Conservation (phyloP, 2,888 invertebrate species). For the Rosalia funebris region DNA sequence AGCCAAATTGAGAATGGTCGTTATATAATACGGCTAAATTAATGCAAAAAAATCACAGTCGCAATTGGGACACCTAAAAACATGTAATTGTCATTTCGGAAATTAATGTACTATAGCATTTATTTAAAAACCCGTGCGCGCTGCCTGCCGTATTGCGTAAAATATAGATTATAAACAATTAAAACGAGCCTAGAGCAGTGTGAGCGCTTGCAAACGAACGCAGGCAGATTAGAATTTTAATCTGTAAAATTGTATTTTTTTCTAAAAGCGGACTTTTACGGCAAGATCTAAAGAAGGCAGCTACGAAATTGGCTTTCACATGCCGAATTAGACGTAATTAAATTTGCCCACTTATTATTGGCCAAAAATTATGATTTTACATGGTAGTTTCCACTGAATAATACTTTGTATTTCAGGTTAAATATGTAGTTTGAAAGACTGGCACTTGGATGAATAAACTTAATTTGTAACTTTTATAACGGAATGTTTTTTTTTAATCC, state of each 20-base stretch:
- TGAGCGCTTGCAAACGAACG: not conserved
- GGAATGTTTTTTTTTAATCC: too few species aligned
- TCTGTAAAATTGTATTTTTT: constrained; percentile 19
- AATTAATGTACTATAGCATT: not conserved
- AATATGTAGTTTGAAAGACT: not conserved
- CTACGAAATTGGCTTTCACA: constrained; percentile 20
- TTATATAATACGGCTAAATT: not conserved
- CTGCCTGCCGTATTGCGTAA: not conserved
- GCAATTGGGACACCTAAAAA: not conserved
- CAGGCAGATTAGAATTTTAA: constrained; percentile 8
- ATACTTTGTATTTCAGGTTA: not conserved
- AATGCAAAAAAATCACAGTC: not conserved
- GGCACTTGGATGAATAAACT: not conserved
- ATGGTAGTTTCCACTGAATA: constrained; percentile 3
- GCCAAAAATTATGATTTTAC: constrained; percentile 10
- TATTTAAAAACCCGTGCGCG: not conserved
- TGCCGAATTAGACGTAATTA: constrained; percentile 18
- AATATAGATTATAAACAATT: not conserved
- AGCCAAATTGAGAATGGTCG: not conserved
- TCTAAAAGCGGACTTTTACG: constrained; percentile 11
- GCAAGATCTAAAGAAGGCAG: constrained; percentile 6
- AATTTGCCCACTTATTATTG: constrained; percentile 9
- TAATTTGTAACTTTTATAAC: too few species aligned
- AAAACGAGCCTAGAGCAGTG: not conserved
- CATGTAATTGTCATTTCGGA: constrained; percentile 2